Evolutionary conservation across 2,113 vertebrate genomes (phyloP).

Genomic region (Oxyruncus cristatus): DNA sequence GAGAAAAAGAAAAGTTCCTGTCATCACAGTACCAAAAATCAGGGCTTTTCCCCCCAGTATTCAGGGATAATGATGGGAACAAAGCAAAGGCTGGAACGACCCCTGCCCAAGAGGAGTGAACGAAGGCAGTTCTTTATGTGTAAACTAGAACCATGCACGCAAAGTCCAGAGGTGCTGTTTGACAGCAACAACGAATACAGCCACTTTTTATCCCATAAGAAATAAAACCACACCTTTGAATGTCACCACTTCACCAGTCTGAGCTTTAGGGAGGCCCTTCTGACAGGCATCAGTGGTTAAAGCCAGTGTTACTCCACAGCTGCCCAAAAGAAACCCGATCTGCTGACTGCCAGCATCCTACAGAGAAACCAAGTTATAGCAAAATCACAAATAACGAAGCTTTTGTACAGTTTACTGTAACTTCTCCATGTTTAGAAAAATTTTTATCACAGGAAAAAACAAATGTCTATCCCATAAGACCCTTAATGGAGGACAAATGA

Average conservation of each 20-base stretch:
- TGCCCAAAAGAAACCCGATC: slow-evolving; percentile 93
- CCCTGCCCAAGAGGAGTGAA: accelerated
- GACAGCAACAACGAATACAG: neutral
- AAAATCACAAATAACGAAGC: neutral
- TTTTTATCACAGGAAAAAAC: neutral
- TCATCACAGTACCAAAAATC: neutral
- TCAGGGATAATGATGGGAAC: neutral
- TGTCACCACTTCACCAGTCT: slow-evolving; percentile 89
- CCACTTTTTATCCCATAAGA: neutral
- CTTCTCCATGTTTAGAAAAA: neutral
- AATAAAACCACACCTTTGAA: slow-evolving; percentile 86
- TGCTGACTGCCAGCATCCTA: slow-evolving; percentile 96
- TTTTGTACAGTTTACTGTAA: neutral
- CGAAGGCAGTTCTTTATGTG: neutral
- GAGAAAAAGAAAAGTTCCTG: neutral
- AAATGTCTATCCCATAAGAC: neutral
- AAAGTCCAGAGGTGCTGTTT: neutral
- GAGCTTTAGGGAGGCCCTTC: slow-evolving; percentile 95
- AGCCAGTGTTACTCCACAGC: slow-evolving; percentile 91
- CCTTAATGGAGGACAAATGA: neutral
- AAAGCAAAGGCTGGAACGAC: neutral
- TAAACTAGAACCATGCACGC: neutral
- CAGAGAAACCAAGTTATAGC: neutral
- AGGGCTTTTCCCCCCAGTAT: neutral
- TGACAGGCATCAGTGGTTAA: slow-evolving; percentile 96